These are phyloP conservation scores for Apamea epomidion DNA, from an alignment of 2,888 invertebrate species.

Conservation along the genomic window DNA sequence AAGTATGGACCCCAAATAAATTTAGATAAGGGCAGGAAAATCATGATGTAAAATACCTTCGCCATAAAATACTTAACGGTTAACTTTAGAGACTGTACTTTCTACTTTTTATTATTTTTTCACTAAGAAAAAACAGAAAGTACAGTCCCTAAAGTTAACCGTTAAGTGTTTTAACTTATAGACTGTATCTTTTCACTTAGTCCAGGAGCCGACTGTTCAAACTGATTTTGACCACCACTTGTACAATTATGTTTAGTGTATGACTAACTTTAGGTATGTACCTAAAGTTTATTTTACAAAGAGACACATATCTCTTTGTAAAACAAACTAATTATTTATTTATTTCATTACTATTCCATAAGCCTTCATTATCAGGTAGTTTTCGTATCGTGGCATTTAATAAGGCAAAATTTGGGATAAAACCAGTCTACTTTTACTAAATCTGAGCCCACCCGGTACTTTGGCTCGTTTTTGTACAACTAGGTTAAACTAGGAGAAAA, in stretches of 20 bases:
- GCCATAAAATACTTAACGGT: neutral
- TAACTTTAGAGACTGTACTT: neutral
- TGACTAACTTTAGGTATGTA: no score
- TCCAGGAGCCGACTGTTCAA: no score
- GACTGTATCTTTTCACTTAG: no score
- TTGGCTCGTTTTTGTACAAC: neutral
- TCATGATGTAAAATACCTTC: neutral
- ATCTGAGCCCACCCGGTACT: neutral
- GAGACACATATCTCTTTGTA: neutral
- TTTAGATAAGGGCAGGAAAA: neutral
- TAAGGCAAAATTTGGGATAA: neutral
- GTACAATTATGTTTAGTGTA: no score
- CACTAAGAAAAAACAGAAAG: no score
- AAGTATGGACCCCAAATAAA: neutral
- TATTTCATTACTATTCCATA: neutral
- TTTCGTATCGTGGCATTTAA: neutral
- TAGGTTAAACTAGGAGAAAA: constrained; percentile 5
- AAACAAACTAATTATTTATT: neutral
- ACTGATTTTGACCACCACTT: neutral
- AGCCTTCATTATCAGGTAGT: neutral
- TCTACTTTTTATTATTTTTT: neutral
- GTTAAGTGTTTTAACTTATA: no score
- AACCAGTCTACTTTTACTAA: neutral
- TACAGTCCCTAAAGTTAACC: no score
- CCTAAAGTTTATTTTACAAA: no score